These are phyloP conservation scores for Mantis religiosa DNA, from an alignment of 2,888 invertebrate species.

Conservation along the genomic window DNA sequence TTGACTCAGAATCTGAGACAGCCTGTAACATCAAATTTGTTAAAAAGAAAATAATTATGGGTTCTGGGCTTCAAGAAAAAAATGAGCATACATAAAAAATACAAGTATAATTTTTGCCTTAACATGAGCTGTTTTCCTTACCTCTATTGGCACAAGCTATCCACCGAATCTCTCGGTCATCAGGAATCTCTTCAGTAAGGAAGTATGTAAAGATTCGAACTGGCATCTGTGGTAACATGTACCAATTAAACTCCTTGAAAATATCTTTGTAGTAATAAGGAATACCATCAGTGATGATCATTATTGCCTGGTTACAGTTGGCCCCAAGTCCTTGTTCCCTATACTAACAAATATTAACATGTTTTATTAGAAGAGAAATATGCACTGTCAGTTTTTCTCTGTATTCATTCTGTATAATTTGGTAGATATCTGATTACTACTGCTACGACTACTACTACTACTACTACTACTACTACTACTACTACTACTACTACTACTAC, in stretches of 20 bases:
- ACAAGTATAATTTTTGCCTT: background rate
- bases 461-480: too few relatives aligned
- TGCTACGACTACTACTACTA: too few relatives aligned
- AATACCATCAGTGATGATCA: slow-evolving; percentile 98
- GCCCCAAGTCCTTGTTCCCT: slow-evolving; percentile 52
- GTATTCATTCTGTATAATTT: too few relatives aligned
- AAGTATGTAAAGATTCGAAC: slow-evolving; percentile 97
- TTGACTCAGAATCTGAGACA: too few relatives aligned
- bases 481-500: too few relatives aligned
- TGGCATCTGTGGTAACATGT: slow-evolving; percentile 66
- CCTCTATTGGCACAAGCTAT: slow-evolving; percentile 97
- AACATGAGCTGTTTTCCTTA: slow-evolving; percentile 34
- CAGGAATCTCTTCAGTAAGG: slow-evolving; percentile 84
- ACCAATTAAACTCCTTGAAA: slow-evolving; percentile 87
- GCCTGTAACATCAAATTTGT: too few relatives aligned
- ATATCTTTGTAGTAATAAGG: slow-evolving; percentile 90
- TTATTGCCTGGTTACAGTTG: slow-evolving; percentile 88
- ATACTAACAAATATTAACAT: background rate
- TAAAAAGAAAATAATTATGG: too few relatives aligned
- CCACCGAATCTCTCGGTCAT: slow-evolving; percentile 80
- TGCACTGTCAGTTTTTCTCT: too few relatives aligned
- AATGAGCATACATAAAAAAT: too few relatives aligned
- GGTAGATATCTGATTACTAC: too few relatives aligned
- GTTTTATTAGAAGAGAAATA: background rate
- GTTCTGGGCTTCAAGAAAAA: too few relatives aligned